phyloP scores from a whole-genome alignment of 2,888 invertebrate species.

The Dynastes tityus region DNA sequence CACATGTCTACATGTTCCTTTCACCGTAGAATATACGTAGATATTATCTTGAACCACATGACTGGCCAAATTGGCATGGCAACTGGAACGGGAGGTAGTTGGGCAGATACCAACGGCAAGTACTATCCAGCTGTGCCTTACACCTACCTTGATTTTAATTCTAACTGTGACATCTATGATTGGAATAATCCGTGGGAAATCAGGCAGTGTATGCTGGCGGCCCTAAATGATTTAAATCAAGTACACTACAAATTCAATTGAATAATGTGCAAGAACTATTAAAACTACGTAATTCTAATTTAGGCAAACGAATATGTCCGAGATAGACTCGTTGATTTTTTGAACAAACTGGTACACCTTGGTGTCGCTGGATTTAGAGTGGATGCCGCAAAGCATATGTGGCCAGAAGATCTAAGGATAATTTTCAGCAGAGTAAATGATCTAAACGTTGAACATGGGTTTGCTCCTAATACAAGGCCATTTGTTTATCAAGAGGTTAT shows the following conservation, averaged over 20 bases:
- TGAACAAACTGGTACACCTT: conserved; percentile 79
- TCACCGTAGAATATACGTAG: conserved; percentile 83
- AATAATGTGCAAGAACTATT: not conserved
- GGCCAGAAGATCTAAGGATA: conserved; percentile 80
- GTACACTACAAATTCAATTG: conserved; percentile 55
- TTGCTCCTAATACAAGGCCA: conserved; percentile 76
- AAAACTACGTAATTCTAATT: conserved; percentile 41
- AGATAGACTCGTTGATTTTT: conserved; percentile 76
- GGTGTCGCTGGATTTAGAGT: conserved; percentile 90
- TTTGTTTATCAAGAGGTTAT: conserved; percentile 86
- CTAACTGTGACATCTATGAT: conserved; percentile 76
- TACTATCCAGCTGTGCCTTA: conserved; percentile 78
- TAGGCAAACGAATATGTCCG: conserved; percentile 74
- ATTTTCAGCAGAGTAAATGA: conserved; percentile 78
- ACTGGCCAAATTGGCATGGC: conserved; percentile 71
- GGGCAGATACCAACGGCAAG: conserved; percentile 70
- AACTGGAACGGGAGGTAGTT: conserved; percentile 76
- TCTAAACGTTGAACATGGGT: conserved; percentile 78
- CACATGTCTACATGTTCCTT: not conserved
- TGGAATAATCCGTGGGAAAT: conserved; percentile 78
- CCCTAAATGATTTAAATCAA: conserved; percentile 85
- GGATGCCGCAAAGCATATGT: conserved; percentile 87
- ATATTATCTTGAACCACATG: conserved; percentile 93
- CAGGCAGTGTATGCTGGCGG: conserved; percentile 72
- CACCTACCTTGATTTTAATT: conserved; percentile 79